Evolutionary conservation across 2,888 invertebrate genomes (phyloP), one percentile per base, ranked within the genome.

Genomic region (Anthrax anthrax): DNA sequence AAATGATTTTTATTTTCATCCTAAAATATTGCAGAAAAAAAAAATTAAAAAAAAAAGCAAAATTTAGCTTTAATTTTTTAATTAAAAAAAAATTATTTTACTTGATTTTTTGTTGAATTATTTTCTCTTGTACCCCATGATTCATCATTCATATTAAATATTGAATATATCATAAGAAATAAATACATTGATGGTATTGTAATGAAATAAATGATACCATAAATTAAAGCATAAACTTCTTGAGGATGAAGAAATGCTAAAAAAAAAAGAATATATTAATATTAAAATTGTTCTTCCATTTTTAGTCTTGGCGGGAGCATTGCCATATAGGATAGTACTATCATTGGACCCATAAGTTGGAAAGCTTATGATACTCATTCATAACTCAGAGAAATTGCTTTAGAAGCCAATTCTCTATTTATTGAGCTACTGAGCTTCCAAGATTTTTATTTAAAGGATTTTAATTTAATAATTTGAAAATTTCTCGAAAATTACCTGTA

Each of bases 141-240:
- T 4, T 95, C 86, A 58, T 90, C 85, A 64, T 95, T 89, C 70
- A 95, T 75, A 64, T 95, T 95, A 62, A 91, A 90, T 23, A 94
- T 72, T 0, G 92, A 89, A 63, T 90, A 95, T 47, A 95, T 84
- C 54, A 92, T 83, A 45, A 95, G 73, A 60, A 95, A 70, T 76
- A 95, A 80, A 65, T 94, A 95, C 84, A 94, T 94, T 53, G 90
- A 87, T 0, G 95, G 95, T 44, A 95, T 89, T 8, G 91, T 87
- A 41, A 95, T 79, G 62, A 86, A 86, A 64, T 95, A 95, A 37
- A 95, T 77, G 49, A 78, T 61, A 16, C 85, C 76, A 56, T 80
- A 83, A 36, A 81, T 63, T n/a, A 92, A 65, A 52, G 88, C 89
- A 39, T 70, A 64, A 44, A 82, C 72, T 67, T 90, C 90, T 60